Evolutionary conservation across 2,888 invertebrate genomes (phyloP), one percentile per base, ranked within the genome.

Genomic region (Nasonovia ribisnigri): DNA sequence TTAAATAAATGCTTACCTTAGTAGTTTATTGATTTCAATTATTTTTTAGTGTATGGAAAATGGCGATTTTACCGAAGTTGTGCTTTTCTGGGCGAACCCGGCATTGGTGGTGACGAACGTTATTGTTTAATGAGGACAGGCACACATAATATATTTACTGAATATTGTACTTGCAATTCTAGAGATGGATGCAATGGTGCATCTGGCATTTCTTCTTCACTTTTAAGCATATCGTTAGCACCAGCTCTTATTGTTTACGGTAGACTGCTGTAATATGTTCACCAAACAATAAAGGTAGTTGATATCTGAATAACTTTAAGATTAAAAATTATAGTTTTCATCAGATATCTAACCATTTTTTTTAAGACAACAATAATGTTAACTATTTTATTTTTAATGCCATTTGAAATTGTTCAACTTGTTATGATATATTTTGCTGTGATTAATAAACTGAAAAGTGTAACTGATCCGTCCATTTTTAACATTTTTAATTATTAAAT

Each of bases 131-230:
- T 98, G 97, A 96, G 98, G 95, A 98, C 98, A 0, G 98, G 98
- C 43, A 98, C 98, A 1, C 98, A 98, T 96, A 98, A 99, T 95
- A 98, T 99, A 95, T 99, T 98, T 95, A 97, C 98, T 96, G 99
- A 99, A 96, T 98, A 98, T 95, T 99, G 99, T 95, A 98, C 98
- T 0, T 99, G 99, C 95, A 98, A 98, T 95, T 98, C 98, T 95
- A 98, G 98, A 96, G 98, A 99, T 95, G 98, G 98, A 0, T 99
- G 99, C 95, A 99, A 99, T 95, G 96, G 97, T 4, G 97, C 97
- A 0, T 87, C 91, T 24, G n/a, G n/a, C 10, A 11, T 94, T 48
- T 86, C 92, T 26, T 84, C 46, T 89, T 94, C 94, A 6, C 8
- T 90, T 42, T 60, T 92, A 48, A 46, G 54, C 43, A 88, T 94